Evolutionary conservation across 2,888 invertebrate genomes (phyloP), one percentile per base, ranked within the genome.

Genomic region (Euplagia quadripunctaria): DNA sequence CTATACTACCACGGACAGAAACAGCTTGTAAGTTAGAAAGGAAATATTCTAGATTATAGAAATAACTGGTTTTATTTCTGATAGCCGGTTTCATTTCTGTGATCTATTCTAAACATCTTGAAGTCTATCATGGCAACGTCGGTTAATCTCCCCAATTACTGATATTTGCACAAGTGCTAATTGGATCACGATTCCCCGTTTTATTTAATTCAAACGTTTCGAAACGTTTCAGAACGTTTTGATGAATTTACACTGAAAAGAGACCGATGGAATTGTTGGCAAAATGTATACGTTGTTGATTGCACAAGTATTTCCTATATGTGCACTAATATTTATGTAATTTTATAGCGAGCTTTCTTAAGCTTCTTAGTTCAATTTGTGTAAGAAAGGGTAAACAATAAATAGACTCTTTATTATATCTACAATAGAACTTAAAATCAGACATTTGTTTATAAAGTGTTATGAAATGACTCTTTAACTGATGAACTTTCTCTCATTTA

Each of bases 61-160:
- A 43, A 46, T n/a, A n/a, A n/a, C n/a, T n/a, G n/a, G n/a, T n/a
- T n/a, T n/a, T n/a, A 46, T 43, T 8, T 43, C 43, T 43, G 43
- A 4, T 6, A 46, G 12, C n/a, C 12, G 2, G 43, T 6, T 20
- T 43, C 2, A 20, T 9, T 9, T 46, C 11, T 46, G 1, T 2
- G n/a, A 20, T 46, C 64, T 31, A 31, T 68, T 64, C 51, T 42
- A 64, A 63, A 64, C 43, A 64, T 43, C 70, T 64, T 51, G 43
- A 43, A 52, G 42, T 14, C 43, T 69, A 14, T 55, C 12, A 55
- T 64, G 74, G 78, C 79, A 79, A 81, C 78, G 86, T 85, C 90
- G 85, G 92, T 93, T 91, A 91, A 90, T 88, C 90, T 85, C 79
- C 71, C 87, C 93, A 92, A 94, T 94, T 93, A 92, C 90, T 84